phyloP scores from a whole-genome alignment of 2,888 invertebrate genomes.

The Ommatoiulus sabulosus region DNA sequence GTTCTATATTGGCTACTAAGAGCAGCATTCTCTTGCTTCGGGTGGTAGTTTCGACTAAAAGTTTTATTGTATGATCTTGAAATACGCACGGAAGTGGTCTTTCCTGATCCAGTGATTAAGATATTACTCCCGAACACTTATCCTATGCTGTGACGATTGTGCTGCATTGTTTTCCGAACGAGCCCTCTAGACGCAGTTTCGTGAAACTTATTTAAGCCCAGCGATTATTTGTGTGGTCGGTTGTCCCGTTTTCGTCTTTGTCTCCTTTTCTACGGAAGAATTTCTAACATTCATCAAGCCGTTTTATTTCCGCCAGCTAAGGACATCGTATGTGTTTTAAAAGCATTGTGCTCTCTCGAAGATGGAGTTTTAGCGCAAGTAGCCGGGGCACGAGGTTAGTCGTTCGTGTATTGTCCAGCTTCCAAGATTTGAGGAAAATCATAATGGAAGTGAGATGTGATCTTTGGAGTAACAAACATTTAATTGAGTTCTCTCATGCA shows the following conservation, averaged over 20 bases:
- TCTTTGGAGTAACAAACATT: constrained; percentile 51
- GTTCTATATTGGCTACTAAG: too few relatives aligned
- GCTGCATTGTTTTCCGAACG: background rate
- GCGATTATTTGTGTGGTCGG: constrained; percentile 10
- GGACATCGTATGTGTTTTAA: constrained; percentile 19
- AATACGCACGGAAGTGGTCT: too few relatives aligned
- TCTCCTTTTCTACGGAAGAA: background rate
- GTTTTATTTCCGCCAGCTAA: constrained; percentile 44
- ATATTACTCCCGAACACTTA: too few relatives aligned
- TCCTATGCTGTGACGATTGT: background rate
- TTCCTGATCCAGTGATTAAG: too few relatives aligned
- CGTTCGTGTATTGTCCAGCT: background rate
- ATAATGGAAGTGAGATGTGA: constrained; percentile 52
- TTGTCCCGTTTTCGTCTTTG: constrained; percentile 10
- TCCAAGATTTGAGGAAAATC: constrained; percentile 42
- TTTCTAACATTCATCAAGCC: constrained; percentile 15
- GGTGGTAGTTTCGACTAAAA: too few relatives aligned
- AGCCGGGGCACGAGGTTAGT: constrained; percentile 13
- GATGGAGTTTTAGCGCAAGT: constrained; percentile 28
- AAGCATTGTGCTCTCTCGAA: constrained; percentile 42
- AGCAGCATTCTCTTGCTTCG: too few relatives aligned
- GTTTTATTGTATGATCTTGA: too few relatives aligned
- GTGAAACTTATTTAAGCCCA: background rate
- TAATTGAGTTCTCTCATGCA: constrained; percentile 52
- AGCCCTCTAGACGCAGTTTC: background rate